Evolutionary conservation across 1,140 invertebrate species (phyloP).

Genomic region (Rhopalosiphum maidis): DNA sequence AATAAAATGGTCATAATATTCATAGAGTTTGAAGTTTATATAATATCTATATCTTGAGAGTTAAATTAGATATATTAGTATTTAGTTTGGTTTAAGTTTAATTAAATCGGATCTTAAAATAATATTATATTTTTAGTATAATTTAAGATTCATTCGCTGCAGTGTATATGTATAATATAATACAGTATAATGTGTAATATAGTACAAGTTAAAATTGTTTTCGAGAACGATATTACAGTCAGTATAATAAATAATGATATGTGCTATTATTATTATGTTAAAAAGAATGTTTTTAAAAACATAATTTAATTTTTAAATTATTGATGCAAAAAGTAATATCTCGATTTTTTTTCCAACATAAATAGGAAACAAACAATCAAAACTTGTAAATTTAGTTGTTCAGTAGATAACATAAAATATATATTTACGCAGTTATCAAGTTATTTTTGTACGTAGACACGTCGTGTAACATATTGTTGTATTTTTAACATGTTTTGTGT

Average conservation of each 20-base stretch:
- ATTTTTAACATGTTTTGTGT: background rate
- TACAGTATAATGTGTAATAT: too few species aligned
- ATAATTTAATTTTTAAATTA: background rate
- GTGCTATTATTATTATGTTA: background rate
- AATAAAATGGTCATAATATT: background rate
- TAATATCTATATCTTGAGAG: background rate
- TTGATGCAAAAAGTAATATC: background rate
- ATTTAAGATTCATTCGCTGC: background rate
- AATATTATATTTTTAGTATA: conserved; percentile 15
- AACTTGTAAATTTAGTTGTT: background rate
- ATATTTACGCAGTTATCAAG: background rate
- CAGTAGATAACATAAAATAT: background rate
- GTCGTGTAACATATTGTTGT: background rate
- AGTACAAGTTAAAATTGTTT: background rate
- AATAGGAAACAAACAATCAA: background rate
- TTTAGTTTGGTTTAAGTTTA: background rate
- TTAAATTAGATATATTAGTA: background rate
- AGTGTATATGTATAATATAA: background rate
- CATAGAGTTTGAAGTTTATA: background rate
- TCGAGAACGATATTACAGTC: background rate
- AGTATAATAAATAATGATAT: background rate
- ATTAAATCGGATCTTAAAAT: background rate
- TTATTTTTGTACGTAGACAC: background rate
- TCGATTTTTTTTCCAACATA: background rate
- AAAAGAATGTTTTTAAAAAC: background rate